Evolutionary conservation across 37 sponge, comb jelly and placozoan species (phyloP).

Genomic region (Diacarnus erythraeanus): DNA sequence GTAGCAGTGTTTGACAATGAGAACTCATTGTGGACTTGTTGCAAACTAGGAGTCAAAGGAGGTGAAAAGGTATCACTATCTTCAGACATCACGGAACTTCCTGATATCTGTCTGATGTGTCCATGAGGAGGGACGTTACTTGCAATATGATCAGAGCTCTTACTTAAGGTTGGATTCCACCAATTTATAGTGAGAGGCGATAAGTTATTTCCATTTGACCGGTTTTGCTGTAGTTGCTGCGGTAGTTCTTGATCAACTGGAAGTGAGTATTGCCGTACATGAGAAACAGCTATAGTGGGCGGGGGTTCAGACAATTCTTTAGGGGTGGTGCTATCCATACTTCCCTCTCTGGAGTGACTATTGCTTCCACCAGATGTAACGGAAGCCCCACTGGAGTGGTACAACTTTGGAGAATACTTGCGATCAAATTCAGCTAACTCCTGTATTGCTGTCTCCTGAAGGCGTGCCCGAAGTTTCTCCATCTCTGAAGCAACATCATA

Average conservation of each 20-base stretch:
- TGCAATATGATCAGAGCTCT: background rate
- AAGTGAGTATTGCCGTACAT: constrained; percentile 17
- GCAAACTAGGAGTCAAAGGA: background rate
- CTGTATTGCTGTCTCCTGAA: constrained; percentile 31
- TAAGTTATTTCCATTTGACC: background rate
- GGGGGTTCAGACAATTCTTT: background rate
- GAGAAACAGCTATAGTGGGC: background rate
- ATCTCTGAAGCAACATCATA: constrained; percentile 49
- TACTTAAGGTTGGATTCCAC: no score
- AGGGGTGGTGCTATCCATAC: constrained; percentile 27
- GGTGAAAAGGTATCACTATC: constrained; percentile 23
- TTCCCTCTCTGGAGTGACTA: constrained; percentile 11
- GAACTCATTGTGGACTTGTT: no score
- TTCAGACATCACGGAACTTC: constrained; percentile 12
- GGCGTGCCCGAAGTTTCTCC: constrained; percentile 44
- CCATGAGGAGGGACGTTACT: constrained; percentile 3
- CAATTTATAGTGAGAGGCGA: background rate
- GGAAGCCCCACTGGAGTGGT: background rate
- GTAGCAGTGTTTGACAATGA: background rate
- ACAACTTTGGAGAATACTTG: constrained; percentile 34
- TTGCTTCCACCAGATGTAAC: no score
- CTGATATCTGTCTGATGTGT: constrained; percentile 20
- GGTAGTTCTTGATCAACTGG: background rate
- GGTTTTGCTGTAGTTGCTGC: background rate
- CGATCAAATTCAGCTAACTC: constrained; percentile 51